Base-by-base conservation (phyloP, 2,797 vertebrate species). In the Anguilla megastoma region DNA sequence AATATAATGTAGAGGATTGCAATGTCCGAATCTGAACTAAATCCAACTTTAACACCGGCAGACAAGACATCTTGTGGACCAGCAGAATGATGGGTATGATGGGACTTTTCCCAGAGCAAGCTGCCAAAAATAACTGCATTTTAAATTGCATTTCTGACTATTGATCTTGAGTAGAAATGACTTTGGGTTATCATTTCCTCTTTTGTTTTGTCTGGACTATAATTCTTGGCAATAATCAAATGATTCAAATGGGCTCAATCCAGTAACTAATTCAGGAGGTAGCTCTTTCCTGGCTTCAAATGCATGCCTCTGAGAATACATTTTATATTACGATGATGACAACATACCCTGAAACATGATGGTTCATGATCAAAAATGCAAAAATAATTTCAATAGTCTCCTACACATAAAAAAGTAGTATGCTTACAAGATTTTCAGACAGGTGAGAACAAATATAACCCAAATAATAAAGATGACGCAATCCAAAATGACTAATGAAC, bases 151-250 rank as follows among this genome's bases (percentile, higher is more conserved):
- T 41, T 79, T 85, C 63, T 89, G 86, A 84, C 87, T 58, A 88
- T 88, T 89, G 63, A 86, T 86, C 85, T 89, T 60, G 63, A 89
- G 90, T 54, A 79, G 71, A 86, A 87, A 33, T 89, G 88, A 91
- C 90, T 87, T 90, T 89, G 58, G 33, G 33, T 88, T 90, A 88
- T 90, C 87, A 86, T 87, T 87, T 88, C 88, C 74, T 71, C 69
- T 85, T 79, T 66, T 86, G 58, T 84, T 79, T 69, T 87, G 50
- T 83, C 74, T 85, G 66, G 58, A 85, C 36, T 69, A 66, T 27
- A 66, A 69, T 84, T 45, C 58, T 84, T 84, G n/a, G 21, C 87
- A 85, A 84, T 84, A 33, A 76, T 69, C 80, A 74, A 30, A 74
- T 84, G 36, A 71, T 63, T 84, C 24, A 30, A 27, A 52, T 58